Base-by-base conservation (phyloP, 2,797 vertebrate species). In the Coracias cyanogaster region DNA sequence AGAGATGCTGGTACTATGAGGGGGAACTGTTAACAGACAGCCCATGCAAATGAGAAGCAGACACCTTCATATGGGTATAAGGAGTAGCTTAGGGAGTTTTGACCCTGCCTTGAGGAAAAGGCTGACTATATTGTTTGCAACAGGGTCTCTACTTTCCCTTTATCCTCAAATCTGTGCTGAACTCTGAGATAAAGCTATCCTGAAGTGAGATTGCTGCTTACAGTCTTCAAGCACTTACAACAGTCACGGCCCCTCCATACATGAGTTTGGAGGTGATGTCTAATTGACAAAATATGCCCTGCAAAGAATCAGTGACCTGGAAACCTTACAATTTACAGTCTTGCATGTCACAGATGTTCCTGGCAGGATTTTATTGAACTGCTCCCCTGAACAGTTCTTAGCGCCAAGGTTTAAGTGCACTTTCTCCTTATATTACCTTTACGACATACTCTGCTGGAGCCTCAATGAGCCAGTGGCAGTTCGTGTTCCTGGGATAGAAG, bases 391-490 rank as follows among this genome's bases (percentile, higher is more conserved):
- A 86, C n/a, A 57, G 43, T 37, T 86, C 69, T 69, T 52, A 66
- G 58, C 26, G 61, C 62, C 81, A 58, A 90, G 43, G 76, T 83
- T 90, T 93, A 91, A 90, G 80, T 66, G 70, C 85, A 88, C 65
- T 72, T 89, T 94, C 65, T 96, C 28, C 41, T 79, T 92, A 94
- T 93, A 91, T 90, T 96, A 90, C 95, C 79, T 97, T 91, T 76
- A 96, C 0, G 11, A 95, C 74, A 54, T 91, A 72, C 64, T 92
- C 95, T 92, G 71, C 71, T 76, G 95, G 93, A 66, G 85, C 69
- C 74, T 89, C 96, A 89, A 95, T 82, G 87, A 97, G 82, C 95
- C 97, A 91, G 76, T 84, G 94, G 92, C 96, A 95, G 64, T 93
- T 87, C 1, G 15, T 76, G 72, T 74, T 69, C 83, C 95, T 90